phyloP scores from a whole-genome alignment of 2,113 vertebrate genomes.

The Oncorhynchus mykiss region DNA sequence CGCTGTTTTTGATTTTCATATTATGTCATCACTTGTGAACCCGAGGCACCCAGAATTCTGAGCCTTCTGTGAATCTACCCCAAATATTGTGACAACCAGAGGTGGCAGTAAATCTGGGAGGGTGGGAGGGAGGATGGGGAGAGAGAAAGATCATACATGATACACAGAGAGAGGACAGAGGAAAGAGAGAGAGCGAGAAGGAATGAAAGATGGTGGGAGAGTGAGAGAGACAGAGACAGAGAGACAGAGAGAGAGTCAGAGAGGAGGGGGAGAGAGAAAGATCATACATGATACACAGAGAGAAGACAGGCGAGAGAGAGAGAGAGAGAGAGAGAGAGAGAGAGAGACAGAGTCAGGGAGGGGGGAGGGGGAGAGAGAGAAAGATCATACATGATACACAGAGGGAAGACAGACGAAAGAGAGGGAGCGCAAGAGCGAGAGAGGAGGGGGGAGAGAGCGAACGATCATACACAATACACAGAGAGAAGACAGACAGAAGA shows the following conservation, averaged over 20 bases:
- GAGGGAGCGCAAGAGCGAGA: not conserved
- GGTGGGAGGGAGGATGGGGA: too few relatives aligned
- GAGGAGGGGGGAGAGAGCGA: not conserved
- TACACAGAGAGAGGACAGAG: not conserved
- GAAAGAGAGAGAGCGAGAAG: not conserved
- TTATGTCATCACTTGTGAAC: constrained; percentile 57
- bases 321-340: not conserved
- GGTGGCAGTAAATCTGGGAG: constrained; percentile 50
- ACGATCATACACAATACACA: not conserved
- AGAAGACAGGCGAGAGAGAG: not conserved
- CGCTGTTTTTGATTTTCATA: constrained; percentile 56
- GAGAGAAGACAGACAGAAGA: not conserved
- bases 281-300: not conserved
- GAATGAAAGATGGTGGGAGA: not conserved
- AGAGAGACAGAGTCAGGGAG: not conserved
- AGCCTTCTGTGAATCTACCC: constrained; percentile 49
- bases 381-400: too few relatives aligned
- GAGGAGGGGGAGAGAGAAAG: too few relatives aligned
- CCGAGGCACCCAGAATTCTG: constrained; percentile 43
- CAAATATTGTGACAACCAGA: constrained; percentile 57
- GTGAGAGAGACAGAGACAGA: not conserved
- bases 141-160: too few relatives aligned
- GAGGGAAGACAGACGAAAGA: not conserved
- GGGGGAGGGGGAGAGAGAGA: not conserved
- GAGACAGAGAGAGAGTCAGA: not conserved